Conservation (phyloP, 2,888 invertebrate species). For the Horisme vitalbata region DNA sequence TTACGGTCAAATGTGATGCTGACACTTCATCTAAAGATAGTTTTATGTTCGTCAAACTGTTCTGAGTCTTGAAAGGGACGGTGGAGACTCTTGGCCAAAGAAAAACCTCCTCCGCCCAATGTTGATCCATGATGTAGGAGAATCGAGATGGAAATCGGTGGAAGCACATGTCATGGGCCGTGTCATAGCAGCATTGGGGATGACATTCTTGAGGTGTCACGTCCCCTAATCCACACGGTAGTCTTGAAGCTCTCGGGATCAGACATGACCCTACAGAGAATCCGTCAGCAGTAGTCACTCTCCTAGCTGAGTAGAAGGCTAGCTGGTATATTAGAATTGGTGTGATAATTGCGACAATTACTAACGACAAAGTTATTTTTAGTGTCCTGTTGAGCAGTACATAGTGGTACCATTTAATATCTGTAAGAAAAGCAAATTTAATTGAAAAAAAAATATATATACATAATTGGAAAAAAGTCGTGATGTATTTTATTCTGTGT, state of each 20-base stretch:
- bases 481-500: too few species aligned
- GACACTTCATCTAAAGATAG: slow-evolving; percentile 66
- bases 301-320: slow-evolving; percentile 48
- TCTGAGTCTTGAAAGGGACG: slow-evolving; percentile 55
- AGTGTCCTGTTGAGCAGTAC: slow-evolving; percentile 63
- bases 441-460: too few species aligned
- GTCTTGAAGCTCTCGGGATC: slow-evolving; percentile 49
- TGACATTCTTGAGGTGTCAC: slow-evolving; percentile 60
- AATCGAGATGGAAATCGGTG: slow-evolving; percentile 80
- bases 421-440: slow-evolving; percentile 60
- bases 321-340: slow-evolving; percentile 64
- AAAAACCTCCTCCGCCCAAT: slow-evolving; percentile 58
- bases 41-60: slow-evolving; percentile 48
- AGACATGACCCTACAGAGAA: slow-evolving; percentile 69
- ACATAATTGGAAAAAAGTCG: too few species aligned
- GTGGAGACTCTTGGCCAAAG: slow-evolving; percentile 58
- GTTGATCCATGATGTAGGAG: slow-evolving; percentile 62
- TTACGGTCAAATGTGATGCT: slow-evolving; percentile 58
- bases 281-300: slow-evolving; percentile 59
- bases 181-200: slow-evolving; percentile 78
- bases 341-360: slow-evolving; percentile 47
- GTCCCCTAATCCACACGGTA: slow-evolving; percentile 63
- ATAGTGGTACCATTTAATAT: slow-evolving; percentile 64
- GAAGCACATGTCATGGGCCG: slow-evolving; percentile 64
- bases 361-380: slow-evolving; percentile 48